Percentiles rank a stretch among this genome's conserved stretches.
Evolutionary conservation across 2,113 vertebrate genomes (phyloP).

Genomic region (Microcebus lehilahytsara): DNA sequence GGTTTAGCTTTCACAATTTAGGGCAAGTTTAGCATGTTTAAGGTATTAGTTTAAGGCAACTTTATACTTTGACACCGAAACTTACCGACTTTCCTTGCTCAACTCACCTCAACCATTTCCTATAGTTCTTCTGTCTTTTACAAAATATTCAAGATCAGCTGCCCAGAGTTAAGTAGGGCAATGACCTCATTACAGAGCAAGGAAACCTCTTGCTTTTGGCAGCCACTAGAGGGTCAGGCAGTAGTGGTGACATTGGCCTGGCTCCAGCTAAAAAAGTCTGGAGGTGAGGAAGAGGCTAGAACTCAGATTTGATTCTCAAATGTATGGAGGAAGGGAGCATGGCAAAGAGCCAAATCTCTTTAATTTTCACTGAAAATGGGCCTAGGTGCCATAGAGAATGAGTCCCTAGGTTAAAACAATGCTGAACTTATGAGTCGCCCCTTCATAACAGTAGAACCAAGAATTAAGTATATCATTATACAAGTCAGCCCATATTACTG

Average conservation of each 20-base stretch:
- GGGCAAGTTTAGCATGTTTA: conserved; percentile 4
- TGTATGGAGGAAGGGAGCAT: neutral
- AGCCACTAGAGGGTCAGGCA: neutral
- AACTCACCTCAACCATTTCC: neutral
- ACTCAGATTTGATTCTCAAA: neutral
- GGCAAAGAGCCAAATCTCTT: neutral
- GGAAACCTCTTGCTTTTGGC: neutral
- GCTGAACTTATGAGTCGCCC: neutral
- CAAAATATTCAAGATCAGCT: neutral
- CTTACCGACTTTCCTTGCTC: neutral
- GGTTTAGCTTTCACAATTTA: conserved; percentile 38
- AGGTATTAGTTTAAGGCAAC: neutral
- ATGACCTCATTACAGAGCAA: neutral
- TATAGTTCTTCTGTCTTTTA: neutral
- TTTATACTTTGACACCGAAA: conserved; percentile 7
- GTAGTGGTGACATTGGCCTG: neutral
- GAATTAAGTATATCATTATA: neutral
- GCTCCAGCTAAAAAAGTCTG: neutral
- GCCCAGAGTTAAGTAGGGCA: neutral
- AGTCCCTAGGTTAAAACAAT: neutral
- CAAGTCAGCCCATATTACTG: neutral
- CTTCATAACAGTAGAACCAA: neutral
- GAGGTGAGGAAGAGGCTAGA: neutral
- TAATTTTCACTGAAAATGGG: neutral
- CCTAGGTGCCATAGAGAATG: neutral